These are phyloP conservation scores for Erebia ligea DNA, from an alignment of 2,888 invertebrate genomes.

Conservation along the genomic window DNA sequence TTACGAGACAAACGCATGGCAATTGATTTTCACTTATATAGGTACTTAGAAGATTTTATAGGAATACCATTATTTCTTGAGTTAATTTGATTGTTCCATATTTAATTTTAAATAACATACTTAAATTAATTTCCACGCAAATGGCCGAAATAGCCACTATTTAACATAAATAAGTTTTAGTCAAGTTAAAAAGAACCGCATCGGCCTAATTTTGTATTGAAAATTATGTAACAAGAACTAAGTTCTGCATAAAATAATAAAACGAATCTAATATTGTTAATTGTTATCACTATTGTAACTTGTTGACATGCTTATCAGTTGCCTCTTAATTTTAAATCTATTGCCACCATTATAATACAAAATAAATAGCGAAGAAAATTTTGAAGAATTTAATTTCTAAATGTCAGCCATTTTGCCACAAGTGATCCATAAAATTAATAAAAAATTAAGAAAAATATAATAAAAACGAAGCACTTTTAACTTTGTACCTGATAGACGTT, in stretches of 20 bases:
- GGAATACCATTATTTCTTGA: no score
- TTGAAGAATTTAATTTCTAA: background rate
- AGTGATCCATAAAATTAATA: conserved; percentile 5
- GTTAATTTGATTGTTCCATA: no score
- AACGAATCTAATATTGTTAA: background rate
- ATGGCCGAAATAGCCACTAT: background rate
- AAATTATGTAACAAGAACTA: conserved; percentile 9
- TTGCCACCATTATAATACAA: conserved; percentile 51
- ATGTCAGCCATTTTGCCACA: conserved; percentile 42
- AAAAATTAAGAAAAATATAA: conserved; percentile 8
- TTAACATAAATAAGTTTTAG: background rate
- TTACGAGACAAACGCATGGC: no score
- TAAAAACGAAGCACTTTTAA: conserved; percentile 18
- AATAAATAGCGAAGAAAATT: conserved; percentile 8
- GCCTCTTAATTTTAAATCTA: conserved; percentile 50
- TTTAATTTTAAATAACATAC: no score
- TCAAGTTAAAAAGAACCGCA: background rate
- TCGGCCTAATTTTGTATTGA: background rate
- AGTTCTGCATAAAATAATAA: background rate
- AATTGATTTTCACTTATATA: no score
- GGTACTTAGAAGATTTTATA: no score
- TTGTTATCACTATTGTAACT: conserved; percentile 31
- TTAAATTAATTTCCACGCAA: no score
- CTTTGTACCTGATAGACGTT: conserved; percentile 53
- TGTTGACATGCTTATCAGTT: conserved; percentile 52